A percentile compares a stretch with the other conserved stretches of the same genome.
Conservation (phyloP, 1,140 invertebrate species). For the Leptestheria dahalacensis region DNA sequence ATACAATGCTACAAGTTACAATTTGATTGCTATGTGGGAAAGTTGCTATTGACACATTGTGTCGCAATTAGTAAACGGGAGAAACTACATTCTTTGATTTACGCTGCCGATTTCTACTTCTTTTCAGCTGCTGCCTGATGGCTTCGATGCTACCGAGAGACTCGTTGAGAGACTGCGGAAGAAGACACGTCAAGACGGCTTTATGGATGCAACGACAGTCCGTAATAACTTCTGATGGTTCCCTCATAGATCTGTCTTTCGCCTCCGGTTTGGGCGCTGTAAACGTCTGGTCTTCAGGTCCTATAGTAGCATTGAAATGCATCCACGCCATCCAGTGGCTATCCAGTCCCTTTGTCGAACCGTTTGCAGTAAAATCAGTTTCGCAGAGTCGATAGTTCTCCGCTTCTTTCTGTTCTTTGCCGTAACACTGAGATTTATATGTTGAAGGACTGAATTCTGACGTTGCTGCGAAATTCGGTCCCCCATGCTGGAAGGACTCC, state of each 20-base stretch:
- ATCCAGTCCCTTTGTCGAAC: neutral
- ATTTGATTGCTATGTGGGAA: too few species aligned
- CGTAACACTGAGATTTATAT: neutral
- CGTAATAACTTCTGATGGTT: neutral
- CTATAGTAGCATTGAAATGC: neutral
- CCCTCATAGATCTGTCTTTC: neutral
- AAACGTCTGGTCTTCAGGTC: neutral
- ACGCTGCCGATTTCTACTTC: neutral
- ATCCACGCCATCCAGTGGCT: neutral
- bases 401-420: neutral
- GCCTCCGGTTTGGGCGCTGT: neutral
- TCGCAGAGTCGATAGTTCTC: neutral
- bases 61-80: too few species aligned
- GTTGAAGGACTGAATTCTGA: neutral
- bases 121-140: neutral
- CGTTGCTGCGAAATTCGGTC: neutral
- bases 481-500: neutral
- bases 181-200: neutral
- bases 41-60: too few species aligned
- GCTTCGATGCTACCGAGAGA: neutral
- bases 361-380: neutral
- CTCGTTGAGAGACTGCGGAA: neutral
- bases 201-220: neutral
- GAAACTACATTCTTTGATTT: too few species aligned
- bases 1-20: too few species aligned